Evolutionary conservation across 2,888 invertebrate genomes (phyloP), one percentile per base, ranked within the genome.

Genomic region (Drosophila neonasuta): DNA sequence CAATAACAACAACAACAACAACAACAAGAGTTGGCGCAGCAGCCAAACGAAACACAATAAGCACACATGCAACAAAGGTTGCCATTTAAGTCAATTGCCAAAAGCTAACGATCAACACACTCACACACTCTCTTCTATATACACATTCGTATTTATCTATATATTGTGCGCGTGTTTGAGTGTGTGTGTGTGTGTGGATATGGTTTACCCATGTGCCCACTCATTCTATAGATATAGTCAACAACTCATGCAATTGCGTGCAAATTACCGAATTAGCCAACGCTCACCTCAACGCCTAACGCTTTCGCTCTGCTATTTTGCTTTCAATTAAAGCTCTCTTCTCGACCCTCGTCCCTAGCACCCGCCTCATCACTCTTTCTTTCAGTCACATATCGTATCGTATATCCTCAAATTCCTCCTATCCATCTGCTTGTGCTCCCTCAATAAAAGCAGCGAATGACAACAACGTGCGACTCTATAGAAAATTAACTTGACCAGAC

Each of bases 191-290:
- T 50, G 32, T 39, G 17, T 58, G 45, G 65, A 61, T 67, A 30
- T 50, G 52, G 51, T 34, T 39, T 60, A 51, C 55, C 58, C 75
- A 69, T 79, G 60, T 63, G 62, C 45, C 74, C 80, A 74, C 80
- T 79, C 82, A 64, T 64, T 70, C 82, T 68, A 80, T 80, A 81
- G 80, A 85, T 82, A 85, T 74, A 86, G 83, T 80, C 81, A 83
- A 81, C 81, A 86, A 86, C 86, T 86, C 85, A 81, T 81, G 85
- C 86, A 86, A 86, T 82, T 83, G 83, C 86, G 83, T 83, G 83
- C 86, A 84, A 83, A 83, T 83, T 83, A 82, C 80, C 82, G 71
- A 84, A 86, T 83, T 83, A 84, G 80, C 77, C 71, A 69, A 55
- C 75, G 65, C 61, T 78, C 79, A 86, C 86, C 81, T 86, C 80